Evolutionary conservation across 2,113 vertebrate species (phyloP).

Genomic region (Myocastor coypus): DNA sequence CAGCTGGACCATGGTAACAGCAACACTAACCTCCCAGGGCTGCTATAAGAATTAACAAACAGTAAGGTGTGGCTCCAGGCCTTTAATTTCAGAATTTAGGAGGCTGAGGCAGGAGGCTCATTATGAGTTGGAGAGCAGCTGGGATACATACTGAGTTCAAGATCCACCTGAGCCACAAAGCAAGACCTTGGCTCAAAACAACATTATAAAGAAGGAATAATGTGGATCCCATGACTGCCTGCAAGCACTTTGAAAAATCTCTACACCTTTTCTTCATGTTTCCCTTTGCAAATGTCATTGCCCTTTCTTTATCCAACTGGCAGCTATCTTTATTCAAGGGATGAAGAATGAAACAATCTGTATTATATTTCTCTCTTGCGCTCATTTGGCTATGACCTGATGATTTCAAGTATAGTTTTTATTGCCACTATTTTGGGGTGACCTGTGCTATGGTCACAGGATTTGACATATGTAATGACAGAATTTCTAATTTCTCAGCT

Average conservation of each 20-base stretch:
- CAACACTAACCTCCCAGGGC: neutral
- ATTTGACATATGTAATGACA: neutral
- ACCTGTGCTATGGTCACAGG: neutral
- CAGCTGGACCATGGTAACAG: neutral
- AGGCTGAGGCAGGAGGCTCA: neutral
- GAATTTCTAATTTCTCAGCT: conserved; percentile 16
- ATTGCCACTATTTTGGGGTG: neutral
- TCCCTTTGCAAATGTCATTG: neutral
- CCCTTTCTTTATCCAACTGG: neutral
- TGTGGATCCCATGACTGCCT: too few species aligned
- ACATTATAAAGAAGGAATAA: conserved; percentile 14
- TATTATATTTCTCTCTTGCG: neutral
- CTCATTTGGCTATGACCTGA: neutral
- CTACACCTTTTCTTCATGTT: neutral
- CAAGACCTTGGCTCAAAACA: neutral
- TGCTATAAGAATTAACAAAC: neutral
- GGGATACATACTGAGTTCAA: neutral
- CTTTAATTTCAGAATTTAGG: neutral
- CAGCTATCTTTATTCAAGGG: neutral
- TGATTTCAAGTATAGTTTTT: conserved; percentile 10
- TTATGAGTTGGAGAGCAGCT: neutral
- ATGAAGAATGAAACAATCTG: neutral
- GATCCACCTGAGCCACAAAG: neutral
- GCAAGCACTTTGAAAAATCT: neutral
- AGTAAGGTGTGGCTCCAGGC: neutral